Evolutionary conservation across 2,113 vertebrate species (phyloP).

Genomic region (Holacanthus passer): DNA sequence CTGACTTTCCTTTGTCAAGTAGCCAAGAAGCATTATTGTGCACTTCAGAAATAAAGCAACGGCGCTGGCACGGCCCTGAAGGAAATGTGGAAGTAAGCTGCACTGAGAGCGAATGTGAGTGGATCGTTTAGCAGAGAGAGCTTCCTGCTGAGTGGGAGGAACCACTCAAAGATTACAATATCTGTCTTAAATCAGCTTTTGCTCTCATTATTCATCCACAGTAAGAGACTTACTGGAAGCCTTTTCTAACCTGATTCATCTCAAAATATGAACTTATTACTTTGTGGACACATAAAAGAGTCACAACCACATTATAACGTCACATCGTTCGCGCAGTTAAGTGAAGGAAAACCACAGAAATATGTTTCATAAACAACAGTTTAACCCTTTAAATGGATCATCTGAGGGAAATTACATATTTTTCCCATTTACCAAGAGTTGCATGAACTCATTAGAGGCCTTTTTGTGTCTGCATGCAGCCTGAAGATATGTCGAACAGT

Average conservation of each 20-base stretch:
- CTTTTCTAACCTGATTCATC: conserved; percentile 14
- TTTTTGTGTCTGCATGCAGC: not conserved
- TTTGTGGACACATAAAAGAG: conserved; percentile 1
- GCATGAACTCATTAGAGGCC: not conserved
- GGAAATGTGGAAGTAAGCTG: conserved; percentile 45
- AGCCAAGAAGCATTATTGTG: conserved; percentile 30
- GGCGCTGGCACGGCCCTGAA: conserved; percentile 10
- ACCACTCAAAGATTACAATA: conserved; percentile 52
- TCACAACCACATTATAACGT: not conserved
- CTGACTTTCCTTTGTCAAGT: conserved; percentile 8
- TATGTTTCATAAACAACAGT: not conserved
- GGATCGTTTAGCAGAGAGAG: conserved; percentile 49
- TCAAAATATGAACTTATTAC: conserved; percentile 8
- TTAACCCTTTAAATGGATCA: not conserved
- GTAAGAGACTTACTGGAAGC: conserved; percentile 23
- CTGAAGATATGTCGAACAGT: not conserved
- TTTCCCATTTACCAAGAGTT: too few species aligned
- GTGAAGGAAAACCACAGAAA: not conserved
- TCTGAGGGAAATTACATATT: too few species aligned
- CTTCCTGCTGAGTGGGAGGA: conserved; percentile 57
- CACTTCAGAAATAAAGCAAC: conserved; percentile 37
- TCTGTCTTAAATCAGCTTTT: conserved; percentile 55
- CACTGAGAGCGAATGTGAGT: conserved; percentile 49
- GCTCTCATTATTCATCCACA: conserved; percentile 46
- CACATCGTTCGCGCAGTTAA: not conserved